Conservation (phyloP, 2,113 vertebrate species). For the Emydura subglobosa region DNA sequence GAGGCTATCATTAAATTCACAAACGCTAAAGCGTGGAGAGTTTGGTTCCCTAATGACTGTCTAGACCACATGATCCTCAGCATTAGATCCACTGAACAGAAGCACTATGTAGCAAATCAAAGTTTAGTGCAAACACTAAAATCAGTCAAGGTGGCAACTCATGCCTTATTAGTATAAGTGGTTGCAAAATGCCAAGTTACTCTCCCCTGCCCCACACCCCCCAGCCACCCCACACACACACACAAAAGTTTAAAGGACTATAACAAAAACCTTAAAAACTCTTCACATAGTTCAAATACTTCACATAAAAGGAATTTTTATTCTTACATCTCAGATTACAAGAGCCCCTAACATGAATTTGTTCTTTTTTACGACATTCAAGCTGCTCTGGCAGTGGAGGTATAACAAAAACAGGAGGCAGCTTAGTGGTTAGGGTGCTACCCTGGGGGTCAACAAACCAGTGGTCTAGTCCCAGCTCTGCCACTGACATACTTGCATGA, state of each 20-base stretch:
- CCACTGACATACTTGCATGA: background rate
- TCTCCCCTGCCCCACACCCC: constrained; percentile 16
- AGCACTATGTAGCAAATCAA: background rate
- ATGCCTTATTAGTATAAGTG: background rate
- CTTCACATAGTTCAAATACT: constrained; percentile 73
- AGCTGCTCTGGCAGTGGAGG: constrained; percentile 25
- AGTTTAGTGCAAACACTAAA: background rate
- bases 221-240: constrained; percentile 35
- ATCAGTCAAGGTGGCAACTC: background rate
- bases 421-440: too few species aligned
- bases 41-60: background rate
- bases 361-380: background rate
- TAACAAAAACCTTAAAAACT: constrained; percentile 57
- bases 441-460: rapidly evolving
- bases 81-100: background rate
- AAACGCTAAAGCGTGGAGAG: background rate
- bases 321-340: constrained; percentile 71
- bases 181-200: constrained; percentile 28
- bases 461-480: background rate
- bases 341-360: constrained; percentile 44
- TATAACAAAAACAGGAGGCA: background rate
- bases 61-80: background rate
- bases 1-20: background rate
- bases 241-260: constrained; percentile 35
- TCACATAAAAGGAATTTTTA: constrained; percentile 64